phyloP scores from a whole-genome alignment of 2,113 vertebrate genomes.

The Orthonyx spaldingii region DNA sequence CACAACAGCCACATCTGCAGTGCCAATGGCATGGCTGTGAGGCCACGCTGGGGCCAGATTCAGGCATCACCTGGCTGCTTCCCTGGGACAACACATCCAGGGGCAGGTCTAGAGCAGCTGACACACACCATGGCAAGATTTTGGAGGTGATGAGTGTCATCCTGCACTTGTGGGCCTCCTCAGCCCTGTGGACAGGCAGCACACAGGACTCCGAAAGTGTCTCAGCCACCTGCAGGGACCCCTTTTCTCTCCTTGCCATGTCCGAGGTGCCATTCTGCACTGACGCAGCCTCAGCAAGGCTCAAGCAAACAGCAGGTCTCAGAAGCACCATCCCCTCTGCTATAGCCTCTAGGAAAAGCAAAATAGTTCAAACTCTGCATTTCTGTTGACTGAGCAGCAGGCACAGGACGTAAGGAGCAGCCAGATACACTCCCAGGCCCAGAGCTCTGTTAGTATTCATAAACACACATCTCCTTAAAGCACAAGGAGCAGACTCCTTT shows the following conservation, averaged over 20 bases:
- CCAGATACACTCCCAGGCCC: not conserved
- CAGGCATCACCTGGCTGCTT: not conserved
- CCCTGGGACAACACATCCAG: rapidly evolving
- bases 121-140: not conserved
- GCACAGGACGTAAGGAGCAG: not conserved
- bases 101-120: not conserved
- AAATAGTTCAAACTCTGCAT: not conserved
- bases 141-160: not conserved
- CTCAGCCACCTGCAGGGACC: not conserved
- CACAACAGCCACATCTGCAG: not conserved
- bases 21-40: rapidly evolving
- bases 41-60: not conserved
- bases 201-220: rapidly evolving
- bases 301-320: not conserved
- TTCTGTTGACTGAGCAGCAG: not conserved
- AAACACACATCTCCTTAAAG: not conserved
- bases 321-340: not conserved
- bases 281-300: not conserved
- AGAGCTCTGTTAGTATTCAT: not conserved
- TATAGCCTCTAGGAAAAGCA: not conserved
- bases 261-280: not conserved
- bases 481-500: not conserved
- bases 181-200: not conserved
- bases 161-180: not conserved
- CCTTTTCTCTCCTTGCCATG: not conserved